Conservation (phyloP, 2,888 invertebrate species). For the Drosophila borborema region DNA sequence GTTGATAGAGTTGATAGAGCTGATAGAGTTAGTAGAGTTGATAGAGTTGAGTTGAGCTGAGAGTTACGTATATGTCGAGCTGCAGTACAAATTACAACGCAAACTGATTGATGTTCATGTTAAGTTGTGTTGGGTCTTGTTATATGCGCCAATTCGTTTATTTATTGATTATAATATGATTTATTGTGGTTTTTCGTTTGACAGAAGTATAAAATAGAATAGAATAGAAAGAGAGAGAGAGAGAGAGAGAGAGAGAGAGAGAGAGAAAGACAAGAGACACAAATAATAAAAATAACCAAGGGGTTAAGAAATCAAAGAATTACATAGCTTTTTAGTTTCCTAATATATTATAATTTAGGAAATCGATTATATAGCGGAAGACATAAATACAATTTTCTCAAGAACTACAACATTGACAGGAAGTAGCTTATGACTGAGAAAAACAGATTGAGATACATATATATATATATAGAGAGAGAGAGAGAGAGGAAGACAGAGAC, state of each 20-base stretch:
- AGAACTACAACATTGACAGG: constrained; percentile 73
- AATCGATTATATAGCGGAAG: constrained; percentile 48
- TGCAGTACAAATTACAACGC: constrained; percentile 14
- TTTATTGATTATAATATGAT: constrained; percentile 59
- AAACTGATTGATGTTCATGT: constrained; percentile 41
- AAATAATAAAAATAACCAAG: constrained; percentile 25
- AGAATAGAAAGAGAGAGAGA: constrained; percentile 6
- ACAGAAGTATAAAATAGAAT: constrained; percentile 32
- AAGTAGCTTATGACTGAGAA: constrained; percentile 53
- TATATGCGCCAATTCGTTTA: constrained; percentile 62
- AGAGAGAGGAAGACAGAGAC: constrained; percentile 38
- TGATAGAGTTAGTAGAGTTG: neutral
- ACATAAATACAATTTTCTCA: constrained; percentile 59
- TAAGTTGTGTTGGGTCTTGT: constrained; percentile 30
- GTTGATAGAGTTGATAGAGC: constrained; percentile 1
- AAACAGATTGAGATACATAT: constrained; percentile 40
- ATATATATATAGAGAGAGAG: constrained; percentile 40
- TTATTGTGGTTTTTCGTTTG: constrained; percentile 25
- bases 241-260: constrained; percentile 12
- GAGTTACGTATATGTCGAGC: constrained; percentile 21
- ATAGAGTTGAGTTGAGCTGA: constrained; percentile 1
- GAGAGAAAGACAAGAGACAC: constrained; percentile 19
- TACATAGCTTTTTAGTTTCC: constrained; percentile 32
- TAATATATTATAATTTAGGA: constrained; percentile 19
- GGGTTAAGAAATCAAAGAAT: constrained; percentile 29